Evolutionary conservation across 2,113 vertebrate genomes (phyloP).

Genomic region (Polypterus bichir): DNA sequence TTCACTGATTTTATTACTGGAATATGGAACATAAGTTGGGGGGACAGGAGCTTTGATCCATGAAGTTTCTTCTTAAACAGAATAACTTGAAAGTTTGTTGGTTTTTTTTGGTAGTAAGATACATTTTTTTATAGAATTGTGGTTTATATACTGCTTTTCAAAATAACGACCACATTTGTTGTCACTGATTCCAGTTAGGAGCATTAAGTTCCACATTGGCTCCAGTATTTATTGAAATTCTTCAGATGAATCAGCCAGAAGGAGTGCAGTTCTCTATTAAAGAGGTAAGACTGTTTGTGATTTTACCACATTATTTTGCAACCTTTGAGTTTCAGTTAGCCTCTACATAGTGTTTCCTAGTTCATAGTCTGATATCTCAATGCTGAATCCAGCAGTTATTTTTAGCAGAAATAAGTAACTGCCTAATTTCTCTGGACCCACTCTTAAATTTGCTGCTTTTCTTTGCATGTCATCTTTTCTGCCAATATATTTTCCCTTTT

Average conservation of each 20-base stretch:
- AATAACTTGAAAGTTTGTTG: background rate
- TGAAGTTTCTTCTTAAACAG: background rate
- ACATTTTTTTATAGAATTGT: background rate
- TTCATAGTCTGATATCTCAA: too few species aligned
- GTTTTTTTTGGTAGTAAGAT: background rate
- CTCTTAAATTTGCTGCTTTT: too few species aligned
- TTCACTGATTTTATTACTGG: too few species aligned
- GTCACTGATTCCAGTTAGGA: slow-evolving; percentile 49
- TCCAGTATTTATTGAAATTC: slow-evolving; percentile 65
- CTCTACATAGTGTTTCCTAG: too few species aligned
- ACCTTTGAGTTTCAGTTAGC: too few species aligned
- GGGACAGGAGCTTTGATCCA: too few species aligned
- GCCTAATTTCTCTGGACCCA: too few species aligned
- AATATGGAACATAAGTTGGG: too few species aligned
- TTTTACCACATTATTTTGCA: background rate
- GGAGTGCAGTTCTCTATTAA: slow-evolving; percentile 66
- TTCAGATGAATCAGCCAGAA: slow-evolving; percentile 76
- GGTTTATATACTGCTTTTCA: background rate
- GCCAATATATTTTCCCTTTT: too few species aligned
- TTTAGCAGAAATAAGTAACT: too few species aligned
- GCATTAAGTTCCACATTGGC: slow-evolving; percentile 51
- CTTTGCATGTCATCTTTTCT: too few species aligned
- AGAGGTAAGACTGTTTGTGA: slow-evolving; percentile 48
- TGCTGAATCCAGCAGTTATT: too few species aligned
- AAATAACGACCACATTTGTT: background rate